Percentiles rank a stretch among this genome's conserved stretches.
Evolutionary conservation across 2,888 invertebrate species (phyloP).

Genomic region (Isoperla grammatica): DNA sequence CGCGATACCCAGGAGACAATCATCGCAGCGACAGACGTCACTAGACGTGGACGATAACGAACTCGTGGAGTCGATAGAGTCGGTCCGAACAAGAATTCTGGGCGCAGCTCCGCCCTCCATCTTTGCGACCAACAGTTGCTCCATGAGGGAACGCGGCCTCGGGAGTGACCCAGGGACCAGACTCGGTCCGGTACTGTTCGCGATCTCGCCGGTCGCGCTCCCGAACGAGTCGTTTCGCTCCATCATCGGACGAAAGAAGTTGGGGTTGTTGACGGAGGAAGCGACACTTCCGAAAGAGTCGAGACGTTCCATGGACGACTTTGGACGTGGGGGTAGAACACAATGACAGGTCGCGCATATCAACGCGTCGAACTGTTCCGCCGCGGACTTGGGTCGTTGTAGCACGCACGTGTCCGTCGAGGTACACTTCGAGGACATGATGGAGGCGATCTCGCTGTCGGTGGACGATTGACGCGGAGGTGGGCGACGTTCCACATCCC

Average conservation of each 20-base stretch:
- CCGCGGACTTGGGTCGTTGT: too few species aligned
- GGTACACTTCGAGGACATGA: too few species aligned
- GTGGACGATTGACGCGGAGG: too few species aligned
- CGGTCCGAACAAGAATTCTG: constrained; percentile 57
- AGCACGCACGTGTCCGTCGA: too few species aligned
- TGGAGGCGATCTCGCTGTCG: too few species aligned
- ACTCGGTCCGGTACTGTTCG: background rate
- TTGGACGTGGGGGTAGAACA: background rate
- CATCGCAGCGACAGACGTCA: constrained; percentile 77
- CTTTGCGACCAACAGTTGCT: constrained; percentile 71
- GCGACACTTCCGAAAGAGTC: constrained; percentile 2
- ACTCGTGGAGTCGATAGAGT: constrained; percentile 57
- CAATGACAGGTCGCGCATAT: too few species aligned
- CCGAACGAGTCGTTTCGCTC: constrained; percentile 37
- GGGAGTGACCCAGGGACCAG: constrained; percentile 35
- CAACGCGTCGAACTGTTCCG: too few species aligned
- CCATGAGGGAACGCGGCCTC: constrained; percentile 70
- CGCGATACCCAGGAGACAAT: constrained; percentile 74
- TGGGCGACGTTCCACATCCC: too few species aligned
- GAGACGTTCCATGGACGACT: constrained; percentile 5
- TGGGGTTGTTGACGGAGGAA: background rate
- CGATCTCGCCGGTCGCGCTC: background rate
- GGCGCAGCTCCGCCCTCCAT: constrained; percentile 54
- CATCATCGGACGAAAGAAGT: constrained; percentile 44
- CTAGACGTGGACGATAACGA: constrained; percentile 61